Percentiles rank a stretch among this genome's conserved stretches.
These are phyloP conservation scores for Botia almorhae DNA, from an alignment of 2,797 vertebrate genomes.

Conservation along the genomic window DNA sequence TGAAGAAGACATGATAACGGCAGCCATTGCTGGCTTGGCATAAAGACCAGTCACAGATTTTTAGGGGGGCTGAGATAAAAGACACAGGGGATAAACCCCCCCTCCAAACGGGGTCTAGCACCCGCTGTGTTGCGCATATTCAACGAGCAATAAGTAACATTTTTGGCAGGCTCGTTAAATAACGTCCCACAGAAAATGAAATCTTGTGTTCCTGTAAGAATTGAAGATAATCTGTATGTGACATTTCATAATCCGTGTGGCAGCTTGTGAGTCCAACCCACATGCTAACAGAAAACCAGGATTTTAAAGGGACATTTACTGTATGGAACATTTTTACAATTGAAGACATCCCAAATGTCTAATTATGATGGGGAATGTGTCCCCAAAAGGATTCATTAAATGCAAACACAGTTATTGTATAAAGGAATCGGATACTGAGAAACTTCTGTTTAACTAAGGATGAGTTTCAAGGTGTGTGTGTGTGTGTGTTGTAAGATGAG, in stretches of 20 bases:
- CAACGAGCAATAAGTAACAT: neutral
- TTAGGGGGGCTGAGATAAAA: no score
- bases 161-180: neutral
- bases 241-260: neutral
- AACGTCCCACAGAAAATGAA: neutral
- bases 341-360: neutral
- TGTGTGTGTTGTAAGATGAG: neutral
- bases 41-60: no score
- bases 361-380: neutral
- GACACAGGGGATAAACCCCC: no score
- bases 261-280: neutral
- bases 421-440: neutral
- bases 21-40: no score
- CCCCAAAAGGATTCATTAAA: neutral
- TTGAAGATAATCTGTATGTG: neutral
- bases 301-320: neutral
- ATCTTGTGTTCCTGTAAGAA: neutral
- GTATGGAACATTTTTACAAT: neutral
- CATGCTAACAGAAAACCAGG: neutral
- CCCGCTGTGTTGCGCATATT: neutral
- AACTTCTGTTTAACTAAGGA: neutral
- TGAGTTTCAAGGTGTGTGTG: neutral
- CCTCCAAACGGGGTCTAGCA: neutral
- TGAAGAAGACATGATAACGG: neutral
- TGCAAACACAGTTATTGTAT: neutral